Base-by-base conservation (phyloP, 2,797 vertebrate genomes). In the Graptemys geographica region DNA sequence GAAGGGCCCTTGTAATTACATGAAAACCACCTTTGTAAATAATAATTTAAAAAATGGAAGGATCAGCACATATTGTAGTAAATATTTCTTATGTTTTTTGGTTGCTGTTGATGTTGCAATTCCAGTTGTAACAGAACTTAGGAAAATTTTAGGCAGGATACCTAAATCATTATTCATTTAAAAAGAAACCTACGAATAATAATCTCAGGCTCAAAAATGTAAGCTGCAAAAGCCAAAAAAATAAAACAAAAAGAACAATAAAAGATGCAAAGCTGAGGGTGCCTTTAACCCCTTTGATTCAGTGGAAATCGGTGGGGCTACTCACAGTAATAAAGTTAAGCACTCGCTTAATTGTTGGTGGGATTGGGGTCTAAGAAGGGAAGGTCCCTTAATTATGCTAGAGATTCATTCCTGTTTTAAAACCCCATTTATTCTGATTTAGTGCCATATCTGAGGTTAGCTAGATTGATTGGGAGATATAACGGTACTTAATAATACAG, bases 91-190 rank as follows among this genome's bases (percentile, higher is more conserved):
- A 79, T 9, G 6, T 3, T 83, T 89, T 94, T 92, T 81, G 49
- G 53, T 16, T 84, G 11, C 37, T 74, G 87, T 44, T 86, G 74
- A 78, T 94, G 31, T 93, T 92, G 49, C 69, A 90, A 59, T 90
- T 86, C 37, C 74, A 94, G 12, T 51, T 92, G 69, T 89, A 93
- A 91, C 19, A 92, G n/a, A 92, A 94, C 80, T 92, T 27, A 93
- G 74, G 52, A 92, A 92, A 82, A 25, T 84, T 87, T n/a, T 1
- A 28, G 23, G 55, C 28, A 87, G 25, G 59, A 87, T 90, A 52
- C 52, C 88, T 88, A 81, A 95, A 76, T 83, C 87, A 76, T 95
- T 96, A 93, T 87, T 93, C 5, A 78, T 86, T 93, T 92, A 4
- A 72, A 84, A 94, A 87, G 41, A n/a, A 95, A 82, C 82, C 53